Evolutionary conservation across 2,797 vertebrate genomes (phyloP).

Genomic region (Xerus rutilus): DNA sequence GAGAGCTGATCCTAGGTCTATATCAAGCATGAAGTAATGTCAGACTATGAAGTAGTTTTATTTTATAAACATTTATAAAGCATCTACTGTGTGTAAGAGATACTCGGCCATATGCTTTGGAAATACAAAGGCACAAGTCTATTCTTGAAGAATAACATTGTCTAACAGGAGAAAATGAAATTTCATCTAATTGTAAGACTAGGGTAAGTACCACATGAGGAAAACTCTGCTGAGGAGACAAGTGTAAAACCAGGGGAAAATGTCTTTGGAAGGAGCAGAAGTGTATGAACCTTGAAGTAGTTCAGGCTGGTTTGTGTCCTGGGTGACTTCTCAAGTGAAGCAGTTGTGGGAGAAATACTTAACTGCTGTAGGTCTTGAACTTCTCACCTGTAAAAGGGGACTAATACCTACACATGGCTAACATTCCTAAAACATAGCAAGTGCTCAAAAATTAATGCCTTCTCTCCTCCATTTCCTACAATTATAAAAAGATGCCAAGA

Average conservation of each 20-base stretch:
- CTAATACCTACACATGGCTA: neutral
- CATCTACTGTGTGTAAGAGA: neutral
- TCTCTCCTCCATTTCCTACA: neutral
- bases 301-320: neutral
- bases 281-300: neutral
- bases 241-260: neutral
- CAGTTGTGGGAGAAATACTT: constrained; percentile 6
- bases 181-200: constrained; percentile 37
- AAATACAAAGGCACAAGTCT: constrained; percentile 48
- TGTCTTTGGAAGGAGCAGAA: constrained; percentile 5
- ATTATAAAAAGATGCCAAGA: neutral
- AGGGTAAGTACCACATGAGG: neutral
- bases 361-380: neutral
- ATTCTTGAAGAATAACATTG: constrained; percentile 22
- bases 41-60: constrained; percentile 27
- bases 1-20: neutral
- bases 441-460: constrained; percentile 4
- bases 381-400: constrained; percentile 12
- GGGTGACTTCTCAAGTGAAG: constrained; percentile 16
- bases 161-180: constrained; percentile 59
- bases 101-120: constrained; percentile 31
- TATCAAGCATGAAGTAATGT: constrained; percentile 31
- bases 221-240: constrained; percentile 55
- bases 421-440: constrained; percentile 26
- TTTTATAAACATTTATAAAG: constrained; percentile 65